Conservation (phyloP, 2,888 invertebrate genomes). For the Acleris sparsana region DNA sequence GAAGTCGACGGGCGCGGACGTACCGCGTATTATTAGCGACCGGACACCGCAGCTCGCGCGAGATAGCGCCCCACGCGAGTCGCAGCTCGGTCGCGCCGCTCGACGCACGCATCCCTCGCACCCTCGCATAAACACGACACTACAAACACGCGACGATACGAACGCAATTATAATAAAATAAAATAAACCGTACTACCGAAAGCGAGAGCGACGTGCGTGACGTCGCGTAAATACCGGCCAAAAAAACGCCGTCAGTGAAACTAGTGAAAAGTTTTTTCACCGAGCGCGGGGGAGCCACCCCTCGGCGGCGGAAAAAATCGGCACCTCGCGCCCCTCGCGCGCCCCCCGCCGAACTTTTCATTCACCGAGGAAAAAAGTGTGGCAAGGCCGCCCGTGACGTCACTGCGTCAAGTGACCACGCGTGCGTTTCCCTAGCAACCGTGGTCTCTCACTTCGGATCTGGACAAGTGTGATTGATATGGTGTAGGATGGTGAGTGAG, state of each 20-base stretch:
- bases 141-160: slow-evolving; percentile 39
- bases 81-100: slow-evolving; percentile 57
- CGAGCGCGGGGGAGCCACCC: slow-evolving; percentile 77
- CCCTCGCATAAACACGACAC: slow-evolving; percentile 51
- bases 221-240: slow-evolving; percentile 76
- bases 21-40: slow-evolving; percentile 80
- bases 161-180: slow-evolving; percentile 49
- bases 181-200: slow-evolving; percentile 53
- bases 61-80: slow-evolving; percentile 42
- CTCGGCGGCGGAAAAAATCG: slow-evolving; percentile 77
- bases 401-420: slow-evolving; percentile 80
- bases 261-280: slow-evolving; percentile 82
- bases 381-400: slow-evolving; percentile 83
- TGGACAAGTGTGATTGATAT: slow-evolving; percentile 40
- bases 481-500: slow-evolving; percentile 56
- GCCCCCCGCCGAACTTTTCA: slow-evolving; percentile 85
- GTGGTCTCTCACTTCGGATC: slow-evolving; percentile 52
- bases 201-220: slow-evolving; percentile 71
- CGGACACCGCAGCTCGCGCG: slow-evolving; percentile 70
- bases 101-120: slow-evolving; percentile 66
- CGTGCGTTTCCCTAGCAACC: slow-evolving; percentile 80
- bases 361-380: slow-evolving; percentile 85
- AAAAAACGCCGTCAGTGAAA: slow-evolving; percentile 82
- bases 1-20: slow-evolving; percentile 82
- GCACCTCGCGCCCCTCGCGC: slow-evolving; percentile 75